These are phyloP conservation scores for Periophthalmus modestus DNA, from an alignment of 2,113 vertebrate species.

Conservation along the genomic window DNA sequence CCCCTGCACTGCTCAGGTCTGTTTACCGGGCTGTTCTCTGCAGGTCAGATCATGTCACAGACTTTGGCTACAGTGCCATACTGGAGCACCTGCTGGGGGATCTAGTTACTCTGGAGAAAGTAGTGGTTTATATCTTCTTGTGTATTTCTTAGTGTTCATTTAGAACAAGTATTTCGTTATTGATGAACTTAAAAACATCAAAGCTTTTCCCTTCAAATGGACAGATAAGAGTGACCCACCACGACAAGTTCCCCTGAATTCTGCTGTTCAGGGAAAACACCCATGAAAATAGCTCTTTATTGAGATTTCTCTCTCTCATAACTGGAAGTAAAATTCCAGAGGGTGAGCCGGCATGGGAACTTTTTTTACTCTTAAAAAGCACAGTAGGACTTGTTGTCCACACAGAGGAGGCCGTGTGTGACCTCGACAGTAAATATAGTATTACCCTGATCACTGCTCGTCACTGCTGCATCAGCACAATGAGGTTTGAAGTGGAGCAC, in stretches of 20 bases:
- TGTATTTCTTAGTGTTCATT: neutral
- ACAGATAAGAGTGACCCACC: too few relatives aligned
- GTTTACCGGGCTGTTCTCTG: too few relatives aligned
- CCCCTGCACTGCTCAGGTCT: too few relatives aligned
- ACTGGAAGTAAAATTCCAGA: too few relatives aligned
- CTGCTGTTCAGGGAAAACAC: neutral
- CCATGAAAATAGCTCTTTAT: neutral
- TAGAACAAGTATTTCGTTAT: neutral
- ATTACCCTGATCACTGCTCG: neutral
- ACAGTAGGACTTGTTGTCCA: constrained; percentile 32
- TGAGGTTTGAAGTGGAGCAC: neutral
- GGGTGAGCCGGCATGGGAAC: constrained; percentile 15
- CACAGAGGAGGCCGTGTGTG: constrained; percentile 13
- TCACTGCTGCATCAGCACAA: neutral
- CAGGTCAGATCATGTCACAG: too few relatives aligned
- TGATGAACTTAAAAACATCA: neutral
- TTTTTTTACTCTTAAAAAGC: neutral
- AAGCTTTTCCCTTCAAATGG: neutral
- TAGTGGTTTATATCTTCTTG: too few relatives aligned
- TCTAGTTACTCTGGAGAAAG: too few relatives aligned
- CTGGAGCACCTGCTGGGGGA: too few relatives aligned
- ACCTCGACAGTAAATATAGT: neutral
- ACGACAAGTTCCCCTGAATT: neutral
- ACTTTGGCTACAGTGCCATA: too few relatives aligned
- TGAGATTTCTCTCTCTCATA: neutral